These are phyloP conservation scores for Sminthopsis crassicaudata DNA, from an alignment of 2,113 vertebrate genomes.

Conservation along the genomic window DNA sequence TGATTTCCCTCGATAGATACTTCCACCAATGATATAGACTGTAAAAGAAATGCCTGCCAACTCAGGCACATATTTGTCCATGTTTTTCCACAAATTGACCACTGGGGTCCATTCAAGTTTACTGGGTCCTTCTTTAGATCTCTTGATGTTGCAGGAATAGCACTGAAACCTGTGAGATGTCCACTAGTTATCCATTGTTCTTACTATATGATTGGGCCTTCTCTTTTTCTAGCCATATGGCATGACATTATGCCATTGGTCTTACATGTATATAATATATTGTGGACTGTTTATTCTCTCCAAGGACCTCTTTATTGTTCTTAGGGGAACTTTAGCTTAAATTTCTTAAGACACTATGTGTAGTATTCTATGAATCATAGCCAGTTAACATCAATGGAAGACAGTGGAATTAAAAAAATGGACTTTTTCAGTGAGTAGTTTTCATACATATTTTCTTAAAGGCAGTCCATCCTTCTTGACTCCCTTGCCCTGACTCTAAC, in stretches of 20 bases:
- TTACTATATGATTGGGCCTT: not conserved
- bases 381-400: not conserved
- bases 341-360: no score
- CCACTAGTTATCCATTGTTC: not conserved
- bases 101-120: not conserved
- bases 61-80: not conserved
- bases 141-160: not conserved
- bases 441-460: not conserved
- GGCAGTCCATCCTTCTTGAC: not conserved
- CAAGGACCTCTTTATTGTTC: not conserved
- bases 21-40: not conserved
- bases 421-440: not conserved
- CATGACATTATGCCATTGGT: not conserved
- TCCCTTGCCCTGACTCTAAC: not conserved
- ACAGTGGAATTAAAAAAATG: not conserved
- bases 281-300: not conserved
- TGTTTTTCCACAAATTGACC: not conserved
- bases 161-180: not conserved
- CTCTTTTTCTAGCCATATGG: not conserved
- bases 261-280: not conserved
- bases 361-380: not conserved
- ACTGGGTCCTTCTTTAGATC: not conserved
- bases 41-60: not conserved
- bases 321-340: not conserved
- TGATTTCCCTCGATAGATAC: not conserved